phyloP scores from a whole-genome alignment of 2,797 vertebrate genomes.

The Chanos chanos region DNA sequence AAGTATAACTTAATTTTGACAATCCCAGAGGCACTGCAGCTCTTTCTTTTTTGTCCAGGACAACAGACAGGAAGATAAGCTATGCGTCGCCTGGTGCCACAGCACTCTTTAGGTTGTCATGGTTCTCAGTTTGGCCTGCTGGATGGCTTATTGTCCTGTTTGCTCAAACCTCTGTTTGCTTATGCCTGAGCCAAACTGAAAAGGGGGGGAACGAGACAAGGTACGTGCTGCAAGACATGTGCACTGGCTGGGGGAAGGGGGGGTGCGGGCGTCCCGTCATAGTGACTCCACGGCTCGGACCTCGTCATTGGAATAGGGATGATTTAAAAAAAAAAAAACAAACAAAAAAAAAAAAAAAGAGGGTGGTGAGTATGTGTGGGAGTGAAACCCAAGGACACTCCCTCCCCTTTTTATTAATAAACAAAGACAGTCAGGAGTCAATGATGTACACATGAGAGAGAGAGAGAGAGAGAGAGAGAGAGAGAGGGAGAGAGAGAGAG shows the following conservation, averaged over 20 bases:
- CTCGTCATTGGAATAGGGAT: slow-evolving; percentile 49
- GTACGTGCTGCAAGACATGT: slow-evolving; percentile 80
- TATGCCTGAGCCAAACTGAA: slow-evolving; percentile 70
- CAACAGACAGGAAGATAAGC: too few species aligned
- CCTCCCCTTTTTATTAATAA: slow-evolving; percentile 32
- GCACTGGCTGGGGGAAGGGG: slow-evolving; percentile 55
- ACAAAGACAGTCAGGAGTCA: slow-evolving; percentile 41
- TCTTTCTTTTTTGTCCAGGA: slow-evolving; percentile 3
- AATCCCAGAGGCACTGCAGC: too few species aligned
- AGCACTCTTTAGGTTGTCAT: slow-evolving; percentile 33
- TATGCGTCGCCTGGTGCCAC: slow-evolving; percentile 14
- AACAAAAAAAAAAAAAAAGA: slow-evolving; percentile 28
- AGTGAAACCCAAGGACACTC: slow-evolving; percentile 43
- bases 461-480: slow-evolving; percentile 16
- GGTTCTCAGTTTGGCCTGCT: slow-evolving; percentile 23
- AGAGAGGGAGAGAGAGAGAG: slow-evolving; percentile 16
- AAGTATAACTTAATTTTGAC: too few species aligned
- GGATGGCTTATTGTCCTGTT: slow-evolving; percentile 57
- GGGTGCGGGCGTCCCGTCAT: slow-evolving; percentile 64
- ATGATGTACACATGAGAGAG: slow-evolving; percentile 28
- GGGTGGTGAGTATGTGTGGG: slow-evolving; percentile 29
- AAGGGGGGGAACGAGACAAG: slow-evolving; percentile 59
- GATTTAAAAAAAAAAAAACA: slow-evolving; percentile 18
- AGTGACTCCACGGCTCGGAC: slow-evolving; percentile 67
- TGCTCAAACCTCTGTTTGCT: slow-evolving; percentile 73